A percentile compares a stretch with the other conserved stretches of the same genome.
Evolutionary conservation across 2,797 vertebrate genomes (phyloP).

Genomic region (Brachyalestes nurse): DNA sequence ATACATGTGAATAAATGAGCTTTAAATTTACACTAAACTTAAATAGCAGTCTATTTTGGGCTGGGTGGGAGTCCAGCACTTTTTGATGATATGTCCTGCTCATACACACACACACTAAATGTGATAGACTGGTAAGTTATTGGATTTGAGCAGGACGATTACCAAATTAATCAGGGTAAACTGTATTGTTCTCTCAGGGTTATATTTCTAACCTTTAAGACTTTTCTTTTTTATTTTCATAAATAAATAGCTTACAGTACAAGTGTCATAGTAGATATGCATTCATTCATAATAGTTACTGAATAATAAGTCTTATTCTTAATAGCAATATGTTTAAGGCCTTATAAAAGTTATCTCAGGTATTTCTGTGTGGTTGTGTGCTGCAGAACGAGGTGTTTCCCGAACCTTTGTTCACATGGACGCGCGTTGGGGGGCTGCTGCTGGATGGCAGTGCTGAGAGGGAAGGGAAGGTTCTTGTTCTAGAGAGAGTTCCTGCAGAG

Average conservation of each 20-base stretch:
- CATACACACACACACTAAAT: background rate
- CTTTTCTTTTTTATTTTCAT: background rate
- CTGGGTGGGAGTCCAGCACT: background rate
- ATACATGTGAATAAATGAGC: background rate
- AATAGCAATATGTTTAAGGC: background rate
- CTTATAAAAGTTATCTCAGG: background rate
- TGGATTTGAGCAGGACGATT: background rate
- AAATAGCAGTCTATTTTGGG: background rate
- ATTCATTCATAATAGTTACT: background rate
- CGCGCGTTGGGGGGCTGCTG: slow-evolving; percentile 85
- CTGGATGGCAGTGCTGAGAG: slow-evolving; percentile 86
- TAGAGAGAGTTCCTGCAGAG: slow-evolving; percentile 89
- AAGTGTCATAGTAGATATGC: background rate
- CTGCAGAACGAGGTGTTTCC: slow-evolving; percentile 91
- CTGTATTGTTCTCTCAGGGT: background rate
- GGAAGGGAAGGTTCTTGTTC: slow-evolving; percentile 83
- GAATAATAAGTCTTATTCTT: background rate
- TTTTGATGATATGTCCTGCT: background rate
- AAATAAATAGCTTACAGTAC: background rate
- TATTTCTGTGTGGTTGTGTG: slow-evolving; percentile 12
- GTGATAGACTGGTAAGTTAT: too few relatives aligned
- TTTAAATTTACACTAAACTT: background rate
- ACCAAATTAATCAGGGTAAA: background rate
- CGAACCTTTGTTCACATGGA: slow-evolving; percentile 94
- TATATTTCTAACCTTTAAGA: background rate